Evolutionary conservation across 1,140 invertebrate genomes (phyloP), one percentile per base, ranked within the genome.

Genomic region (Matsumurasca onukii): DNA sequence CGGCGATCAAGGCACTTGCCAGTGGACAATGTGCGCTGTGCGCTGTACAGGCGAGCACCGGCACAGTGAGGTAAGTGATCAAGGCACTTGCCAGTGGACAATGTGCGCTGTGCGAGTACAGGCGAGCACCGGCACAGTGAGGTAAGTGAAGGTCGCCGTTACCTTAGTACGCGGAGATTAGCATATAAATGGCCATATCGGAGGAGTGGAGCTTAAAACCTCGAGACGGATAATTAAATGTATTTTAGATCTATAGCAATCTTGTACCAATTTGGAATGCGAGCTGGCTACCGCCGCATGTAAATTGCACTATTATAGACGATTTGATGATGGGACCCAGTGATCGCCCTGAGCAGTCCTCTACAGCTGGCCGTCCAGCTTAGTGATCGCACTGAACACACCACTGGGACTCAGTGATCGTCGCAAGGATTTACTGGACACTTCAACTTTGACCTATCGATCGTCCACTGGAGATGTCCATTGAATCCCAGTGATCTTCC

Each of bases 231-330:
- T 59, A 59, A 59, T 59, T 59, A 59, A 59, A 59, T 59, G 55
- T 59, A 59, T 59, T 59, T 59, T 59, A 59, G 55, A 59, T 59
- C 55, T 59, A 59, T 59, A 59, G 55, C 55, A 59, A 59, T 59
- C 55, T 59, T 59, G 55, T 59, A 59, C 55, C 55, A 59, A 59
- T 59, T 59, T 59, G 55, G 55, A 59, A 59, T 59, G 55, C 55
- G 55, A 59, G 55, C 30, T 27, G 55, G 55, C 24, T 59, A 27
- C 15, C 30, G 55, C 55, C 30, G 55, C 55, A 59, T 59, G 55
- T 59, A 59, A 59, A 59, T 59, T 59, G 55, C 55, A 59, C 55
- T 59, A 59, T 59, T 59, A 59, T 59, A 59, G 55, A 59, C 55
- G 55, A 59, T 59, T 59, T 59, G 55, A 59, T 59, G 55, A 59